A percentile compares a stretch with the other conserved stretches of the same genome.
Evolutionary conservation across 2,888 invertebrate species (phyloP).

Genomic region (Odontomyia ornata): DNA sequence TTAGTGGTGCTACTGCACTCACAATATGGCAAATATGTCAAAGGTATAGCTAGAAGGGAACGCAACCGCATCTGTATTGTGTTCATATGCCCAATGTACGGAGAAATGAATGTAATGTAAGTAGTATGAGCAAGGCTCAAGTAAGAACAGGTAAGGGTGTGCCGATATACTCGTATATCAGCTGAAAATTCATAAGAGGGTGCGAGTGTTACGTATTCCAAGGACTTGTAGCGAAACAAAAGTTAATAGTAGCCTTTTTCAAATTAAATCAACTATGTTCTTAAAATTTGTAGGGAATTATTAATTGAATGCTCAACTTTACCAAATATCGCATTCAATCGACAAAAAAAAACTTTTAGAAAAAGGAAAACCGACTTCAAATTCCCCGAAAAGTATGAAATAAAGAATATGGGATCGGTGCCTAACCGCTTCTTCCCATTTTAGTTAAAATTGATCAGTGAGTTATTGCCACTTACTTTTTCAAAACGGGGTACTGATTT

Average conservation of each 20-base stretch:
- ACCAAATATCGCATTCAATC: too few species aligned
- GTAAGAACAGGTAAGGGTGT: background rate
- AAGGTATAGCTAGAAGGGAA: slow-evolving; percentile 29
- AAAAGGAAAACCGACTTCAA: too few species aligned
- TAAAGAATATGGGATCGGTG: too few species aligned
- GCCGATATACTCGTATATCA: slow-evolving; percentile 6
- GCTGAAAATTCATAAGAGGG: slow-evolving; percentile 39
- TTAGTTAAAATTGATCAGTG: too few species aligned
- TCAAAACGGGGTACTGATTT: too few species aligned
- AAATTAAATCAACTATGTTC: background rate
- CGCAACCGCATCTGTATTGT: slow-evolving; percentile 27
- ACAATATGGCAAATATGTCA: slow-evolving; percentile 33
- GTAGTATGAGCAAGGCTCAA: background rate
- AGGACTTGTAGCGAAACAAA: background rate
- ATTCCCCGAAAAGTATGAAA: too few species aligned
- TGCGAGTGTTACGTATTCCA: slow-evolving; percentile 7
- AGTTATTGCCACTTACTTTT: too few species aligned
- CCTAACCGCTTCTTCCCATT: too few species aligned
- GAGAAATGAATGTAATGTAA: background rate
- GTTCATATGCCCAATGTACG: slow-evolving; percentile 19
- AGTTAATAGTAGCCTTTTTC: background rate
- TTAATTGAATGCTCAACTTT: too few species aligned
- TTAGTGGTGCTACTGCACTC: slow-evolving; percentile 35
- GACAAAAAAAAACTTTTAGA: too few species aligned
- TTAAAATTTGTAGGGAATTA: too few species aligned